Conservation (phyloP, 2,113 vertebrate species). For the Corvus cornix region DNA sequence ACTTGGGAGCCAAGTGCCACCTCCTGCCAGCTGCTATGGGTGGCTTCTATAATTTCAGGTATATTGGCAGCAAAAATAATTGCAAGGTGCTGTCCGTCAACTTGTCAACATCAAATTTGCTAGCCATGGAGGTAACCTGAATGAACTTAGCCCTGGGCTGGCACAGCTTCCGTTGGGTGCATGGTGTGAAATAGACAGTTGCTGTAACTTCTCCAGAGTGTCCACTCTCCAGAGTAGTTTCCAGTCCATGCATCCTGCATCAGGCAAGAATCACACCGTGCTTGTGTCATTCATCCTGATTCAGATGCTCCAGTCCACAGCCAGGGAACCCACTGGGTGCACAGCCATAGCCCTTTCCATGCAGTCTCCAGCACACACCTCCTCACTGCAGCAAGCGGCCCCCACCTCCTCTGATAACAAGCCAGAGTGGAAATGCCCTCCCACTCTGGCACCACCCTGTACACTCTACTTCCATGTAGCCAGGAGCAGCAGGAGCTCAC, state of each 20-base stretch:
- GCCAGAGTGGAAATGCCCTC: background rate
- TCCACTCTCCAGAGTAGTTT: background rate
- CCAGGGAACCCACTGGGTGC: accelerated
- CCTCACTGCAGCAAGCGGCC: background rate
- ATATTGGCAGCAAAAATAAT: background rate
- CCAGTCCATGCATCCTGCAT: background rate
- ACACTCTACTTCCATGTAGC: background rate
- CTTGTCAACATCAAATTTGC: background rate
- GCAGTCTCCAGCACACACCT: background rate
- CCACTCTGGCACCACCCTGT: background rate
- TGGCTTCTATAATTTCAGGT: background rate
- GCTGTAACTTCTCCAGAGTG: background rate
- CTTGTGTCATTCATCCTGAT: background rate
- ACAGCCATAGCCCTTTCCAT: background rate
- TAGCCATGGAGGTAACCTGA: background rate
- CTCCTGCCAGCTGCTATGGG: background rate
- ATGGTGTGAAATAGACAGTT: accelerated
- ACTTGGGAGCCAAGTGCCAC: background rate
- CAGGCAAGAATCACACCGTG: background rate
- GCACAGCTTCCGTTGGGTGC: background rate
- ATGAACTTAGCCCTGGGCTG: background rate
- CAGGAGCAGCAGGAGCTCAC: background rate
- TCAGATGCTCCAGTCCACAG: background rate
- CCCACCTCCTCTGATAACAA: background rate
- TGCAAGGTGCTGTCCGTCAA: background rate